Evolutionary conservation across 2,113 vertebrate species (phyloP), one percentile per base, ranked within the genome.

Genomic region (Eulacestoma nigropectus): DNA sequence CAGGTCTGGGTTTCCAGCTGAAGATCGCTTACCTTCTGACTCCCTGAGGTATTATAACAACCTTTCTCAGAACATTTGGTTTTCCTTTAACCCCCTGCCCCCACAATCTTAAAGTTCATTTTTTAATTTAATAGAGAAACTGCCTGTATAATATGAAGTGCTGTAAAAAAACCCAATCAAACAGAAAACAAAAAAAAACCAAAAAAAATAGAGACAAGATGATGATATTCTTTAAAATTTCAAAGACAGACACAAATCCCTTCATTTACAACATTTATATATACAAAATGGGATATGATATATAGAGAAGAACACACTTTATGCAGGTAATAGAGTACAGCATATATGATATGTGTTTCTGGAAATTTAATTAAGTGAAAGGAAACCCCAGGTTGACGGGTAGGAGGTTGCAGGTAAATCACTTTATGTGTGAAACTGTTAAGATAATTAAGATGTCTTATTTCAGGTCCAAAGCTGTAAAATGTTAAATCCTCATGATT

Each of bases 321-420:
- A 41, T 53, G 32, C 72, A 80, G 8, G 50, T 47, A 83, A 52
- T 26, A 46, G 8, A 32, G 29, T 75, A 62, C 6, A 69, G 11
- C 17, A 65, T n/a, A 39, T 35, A 65, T 0, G 4, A 72, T 26
- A 5, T 53, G 46, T 25, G 26, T 65, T 87, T 88, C 62, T 83
- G 46, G 13, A 83, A 79, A 88, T 73, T 76, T 88, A 93, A 91
- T 91, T 85, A 79, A 85, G 16, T 72, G 55, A 64, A 83, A 88
- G 78, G 68, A 90, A 91, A 76, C 17, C 22, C 32, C 27, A 65
- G 57, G 67, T 8, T 90, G 78, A 64, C 21, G 17, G 17, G 70
- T 79, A 92, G 67, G 70, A 90, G 49, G 55, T 80, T 59, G 8
- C 23, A 70, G 22, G 65, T 57, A 79, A 87, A 94, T 93, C 37